These are phyloP conservation scores for Apocrypta bakeri DNA, from an alignment of 1,140 invertebrate genomes.

Conservation along the genomic window DNA sequence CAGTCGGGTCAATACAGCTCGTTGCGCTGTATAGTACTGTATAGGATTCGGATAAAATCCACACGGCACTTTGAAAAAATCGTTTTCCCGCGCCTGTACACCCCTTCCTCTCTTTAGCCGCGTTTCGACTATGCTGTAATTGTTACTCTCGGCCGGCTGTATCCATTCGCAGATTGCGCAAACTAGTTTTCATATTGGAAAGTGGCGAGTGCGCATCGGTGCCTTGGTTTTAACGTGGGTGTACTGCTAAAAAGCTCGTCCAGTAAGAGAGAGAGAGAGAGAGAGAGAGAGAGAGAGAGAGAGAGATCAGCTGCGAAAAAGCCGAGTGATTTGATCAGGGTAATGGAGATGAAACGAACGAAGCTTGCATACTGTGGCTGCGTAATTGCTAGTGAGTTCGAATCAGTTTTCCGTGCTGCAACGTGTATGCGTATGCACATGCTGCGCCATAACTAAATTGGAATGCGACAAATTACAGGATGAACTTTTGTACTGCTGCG, in stretches of 20 bases:
- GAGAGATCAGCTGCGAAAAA: conserved; percentile 55
- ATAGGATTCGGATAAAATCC: conserved; percentile 4
- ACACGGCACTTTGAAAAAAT: conserved; percentile 8
- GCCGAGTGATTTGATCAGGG: conserved; percentile 44
- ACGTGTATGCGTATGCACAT: background rate
- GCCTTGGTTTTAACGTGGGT: background rate
- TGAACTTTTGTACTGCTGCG: conserved; percentile 23
- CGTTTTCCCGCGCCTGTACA: background rate
- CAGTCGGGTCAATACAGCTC: background rate
- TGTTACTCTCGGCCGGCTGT: background rate
- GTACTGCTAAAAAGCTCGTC: background rate
- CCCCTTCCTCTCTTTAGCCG: background rate
- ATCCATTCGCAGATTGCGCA: conserved; percentile 26
- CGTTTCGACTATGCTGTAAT: conserved; percentile 8
- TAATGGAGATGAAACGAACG: conserved; percentile 48
- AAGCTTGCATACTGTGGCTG: background rate
- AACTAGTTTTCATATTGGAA: conserved; percentile 31
- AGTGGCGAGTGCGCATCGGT: background rate
- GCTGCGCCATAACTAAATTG: conserved; percentile 24
- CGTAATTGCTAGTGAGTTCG: conserved; percentile 36
- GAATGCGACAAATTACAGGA: conserved; percentile 43
- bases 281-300: background rate
- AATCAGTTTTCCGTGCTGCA: conserved; percentile 34
- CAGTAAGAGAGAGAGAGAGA: background rate
- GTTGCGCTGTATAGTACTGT: no score